These are phyloP conservation scores for Yponomeuta evonymella DNA, from an alignment of 2,888 invertebrate genomes.

Conservation along the genomic window DNA sequence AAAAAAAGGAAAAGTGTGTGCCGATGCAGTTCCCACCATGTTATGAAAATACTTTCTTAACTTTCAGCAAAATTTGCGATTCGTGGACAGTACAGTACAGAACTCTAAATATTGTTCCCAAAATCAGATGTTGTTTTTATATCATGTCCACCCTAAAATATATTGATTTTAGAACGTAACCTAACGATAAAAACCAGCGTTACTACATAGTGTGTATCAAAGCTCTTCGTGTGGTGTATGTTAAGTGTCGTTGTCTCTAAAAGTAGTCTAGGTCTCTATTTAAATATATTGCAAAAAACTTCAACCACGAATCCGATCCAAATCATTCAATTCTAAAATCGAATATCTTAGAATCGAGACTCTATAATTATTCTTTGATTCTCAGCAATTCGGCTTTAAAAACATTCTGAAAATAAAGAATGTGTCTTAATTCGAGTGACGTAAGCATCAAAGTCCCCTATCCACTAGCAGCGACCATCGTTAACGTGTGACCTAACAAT, in stretches of 20 bases:
- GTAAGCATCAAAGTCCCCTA: constrained; percentile 8
- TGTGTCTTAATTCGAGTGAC: neutral
- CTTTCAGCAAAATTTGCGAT: neutral
- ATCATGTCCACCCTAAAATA: neutral
- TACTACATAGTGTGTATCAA: constrained; percentile 41
- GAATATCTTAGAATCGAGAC: neutral
- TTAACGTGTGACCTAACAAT: constrained; percentile 29
- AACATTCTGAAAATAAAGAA: neutral
- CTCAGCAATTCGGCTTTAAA: neutral
- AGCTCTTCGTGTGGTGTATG: constrained; percentile 66
- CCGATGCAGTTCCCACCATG: too few relatives aligned
- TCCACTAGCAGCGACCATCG: constrained; percentile 4
- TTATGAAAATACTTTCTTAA: constrained; percentile 8
- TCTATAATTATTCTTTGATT: neutral
- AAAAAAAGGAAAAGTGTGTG: neutral
- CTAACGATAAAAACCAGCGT: neutral
- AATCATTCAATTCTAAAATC: neutral
- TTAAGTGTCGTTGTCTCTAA: constrained; percentile 70
- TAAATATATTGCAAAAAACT: constrained; percentile 19
- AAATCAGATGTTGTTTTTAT: constrained; percentile 11
- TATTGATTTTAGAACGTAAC: constrained; percentile 26
- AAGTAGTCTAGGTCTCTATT: constrained; percentile 37
- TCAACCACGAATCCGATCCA: neutral
- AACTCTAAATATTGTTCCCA: constrained; percentile 11
- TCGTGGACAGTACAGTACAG: neutral